A percentile compares a stretch with the other conserved stretches of the same genome.
Evolutionary conservation across 2,888 invertebrate species (phyloP).

Genomic region (Embidobia sp.): DNA sequence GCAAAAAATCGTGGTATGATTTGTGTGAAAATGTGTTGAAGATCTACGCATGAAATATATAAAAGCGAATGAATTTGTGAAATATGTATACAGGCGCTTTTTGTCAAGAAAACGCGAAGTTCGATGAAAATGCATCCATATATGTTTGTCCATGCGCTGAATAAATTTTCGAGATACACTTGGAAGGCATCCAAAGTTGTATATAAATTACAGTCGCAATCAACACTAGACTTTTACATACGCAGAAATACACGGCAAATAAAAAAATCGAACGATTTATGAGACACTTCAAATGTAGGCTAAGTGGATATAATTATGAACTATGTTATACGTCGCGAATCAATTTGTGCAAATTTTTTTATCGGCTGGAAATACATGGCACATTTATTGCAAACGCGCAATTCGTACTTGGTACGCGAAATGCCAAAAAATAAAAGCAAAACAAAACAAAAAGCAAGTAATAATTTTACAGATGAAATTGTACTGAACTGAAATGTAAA

Average conservation of each 20-base stretch:
- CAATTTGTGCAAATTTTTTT: background rate
- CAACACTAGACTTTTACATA: conserved; percentile 53
- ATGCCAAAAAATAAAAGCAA: no score
- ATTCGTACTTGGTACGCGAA: no score
- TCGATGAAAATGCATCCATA: conserved; percentile 45
- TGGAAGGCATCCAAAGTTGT: conserved; percentile 51
- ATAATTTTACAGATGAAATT: no score
- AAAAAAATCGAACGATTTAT: conserved; percentile 27
- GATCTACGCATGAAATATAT: background rate
- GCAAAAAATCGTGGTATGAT: no score
- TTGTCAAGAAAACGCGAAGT: conserved; percentile 21
- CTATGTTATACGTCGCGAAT: background rate
- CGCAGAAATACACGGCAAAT: conserved; percentile 8
- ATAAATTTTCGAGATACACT: conserved; percentile 45
- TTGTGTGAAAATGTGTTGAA: no score
- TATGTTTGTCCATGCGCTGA: conserved; percentile 24
- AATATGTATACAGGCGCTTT: conserved; percentile 18
- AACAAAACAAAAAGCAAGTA: no score
- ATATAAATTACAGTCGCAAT: conserved; percentile 58
- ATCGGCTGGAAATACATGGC: no score
- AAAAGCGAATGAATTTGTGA: conserved; percentile 3
- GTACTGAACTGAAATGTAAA: no score
- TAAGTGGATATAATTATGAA: conserved; percentile 36
- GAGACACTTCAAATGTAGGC: conserved; percentile 27
- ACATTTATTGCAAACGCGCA: no score